Conservation (phyloP, 2,113 vertebrate species). For the human (Homo sapiens) region DNA sequence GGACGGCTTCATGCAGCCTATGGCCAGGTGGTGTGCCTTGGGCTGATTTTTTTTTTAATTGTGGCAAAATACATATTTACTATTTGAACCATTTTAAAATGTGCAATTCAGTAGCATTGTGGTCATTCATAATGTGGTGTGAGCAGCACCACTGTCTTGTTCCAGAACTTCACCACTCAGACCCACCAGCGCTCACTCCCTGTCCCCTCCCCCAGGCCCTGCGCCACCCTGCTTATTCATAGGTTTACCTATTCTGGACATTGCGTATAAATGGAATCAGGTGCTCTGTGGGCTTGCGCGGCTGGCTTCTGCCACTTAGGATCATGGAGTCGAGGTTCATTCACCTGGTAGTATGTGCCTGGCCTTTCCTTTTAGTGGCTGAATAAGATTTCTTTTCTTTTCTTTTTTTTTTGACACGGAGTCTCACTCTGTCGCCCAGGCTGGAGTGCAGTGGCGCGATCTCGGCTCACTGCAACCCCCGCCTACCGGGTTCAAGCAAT, state of each 20-base stretch:
- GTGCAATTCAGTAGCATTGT: neutral
- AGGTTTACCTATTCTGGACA: neutral
- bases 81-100: neutral
- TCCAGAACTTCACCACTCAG: neutral
- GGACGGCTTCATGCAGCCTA: neutral
- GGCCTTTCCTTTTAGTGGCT: neutral
- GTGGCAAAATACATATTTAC: neutral
- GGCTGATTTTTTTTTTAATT: neutral
- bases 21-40: neutral
- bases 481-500: too few species aligned
- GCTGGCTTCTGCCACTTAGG: neutral
- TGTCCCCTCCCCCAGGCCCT: too few species aligned
- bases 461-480: too few species aligned
- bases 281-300: neutral
- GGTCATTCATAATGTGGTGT: neutral
- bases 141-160: neutral
- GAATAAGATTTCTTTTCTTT: neutral
- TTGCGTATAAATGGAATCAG: neutral
- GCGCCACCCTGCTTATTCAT: neutral
- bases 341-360: neutral
- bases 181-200: neutral
- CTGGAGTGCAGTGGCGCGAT: too few species aligned
- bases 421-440: too few species aligned
- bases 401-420: too few species aligned
- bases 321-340: neutral